Evolutionary conservation across 2,113 vertebrate species (phyloP).

Genomic region (Cyanoliseus patagonus): DNA sequence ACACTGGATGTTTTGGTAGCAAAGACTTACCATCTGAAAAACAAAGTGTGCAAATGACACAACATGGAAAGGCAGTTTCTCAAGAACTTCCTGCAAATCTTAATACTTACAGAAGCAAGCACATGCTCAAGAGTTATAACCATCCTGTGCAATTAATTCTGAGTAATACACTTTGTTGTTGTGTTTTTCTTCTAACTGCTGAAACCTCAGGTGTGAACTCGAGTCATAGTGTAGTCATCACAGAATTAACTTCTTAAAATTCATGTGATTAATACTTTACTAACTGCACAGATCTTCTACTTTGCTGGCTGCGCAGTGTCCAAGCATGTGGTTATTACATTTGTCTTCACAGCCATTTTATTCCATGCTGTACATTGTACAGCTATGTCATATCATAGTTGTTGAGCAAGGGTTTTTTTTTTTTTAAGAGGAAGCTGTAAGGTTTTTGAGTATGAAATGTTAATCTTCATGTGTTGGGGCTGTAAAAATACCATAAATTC

Average conservation of each 20-base stretch:
- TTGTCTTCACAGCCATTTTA: background rate
- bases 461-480: background rate
- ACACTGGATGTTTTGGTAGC: background rate
- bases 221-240: background rate
- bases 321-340: background rate
- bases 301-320: background rate
- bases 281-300: background rate
- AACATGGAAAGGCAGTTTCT: background rate
- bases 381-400: background rate
- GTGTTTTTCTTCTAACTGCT: background rate
- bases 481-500: background rate
- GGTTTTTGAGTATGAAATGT: background rate
- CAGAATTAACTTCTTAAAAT: background rate
- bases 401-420: background rate
- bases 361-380: background rate
- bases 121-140: background rate
- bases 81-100: background rate
- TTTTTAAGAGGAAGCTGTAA: background rate
- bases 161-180: background rate
- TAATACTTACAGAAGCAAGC: background rate
- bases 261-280: background rate
- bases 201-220: background rate
- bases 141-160: background rate
- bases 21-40: background rate
- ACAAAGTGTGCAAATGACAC: fast-evolving